Percentiles rank a stretch among this genome's conserved stretches.
phyloP scores from a whole-genome alignment of 2,888 invertebrate species.

The Ligdia adustata region DNA sequence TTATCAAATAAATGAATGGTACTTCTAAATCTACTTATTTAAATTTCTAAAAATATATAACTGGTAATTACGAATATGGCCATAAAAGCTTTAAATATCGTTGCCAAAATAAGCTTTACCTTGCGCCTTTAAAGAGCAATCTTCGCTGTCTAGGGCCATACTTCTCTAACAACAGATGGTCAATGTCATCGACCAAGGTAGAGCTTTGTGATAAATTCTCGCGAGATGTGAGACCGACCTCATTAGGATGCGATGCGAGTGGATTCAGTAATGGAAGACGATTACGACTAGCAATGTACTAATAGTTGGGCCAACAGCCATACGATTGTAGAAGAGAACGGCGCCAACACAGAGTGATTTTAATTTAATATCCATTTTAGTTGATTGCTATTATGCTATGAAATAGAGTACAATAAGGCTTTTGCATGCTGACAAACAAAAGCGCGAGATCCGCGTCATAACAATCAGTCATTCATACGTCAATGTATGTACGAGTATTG shows the following conservation, averaged over 20 bases:
- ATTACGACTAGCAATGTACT: slow-evolving; percentile 54
- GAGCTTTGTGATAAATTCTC: slow-evolving; percentile 41
- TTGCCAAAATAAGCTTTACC: neutral
- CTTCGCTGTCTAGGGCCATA: neutral
- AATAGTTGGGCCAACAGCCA: slow-evolving; percentile 54
- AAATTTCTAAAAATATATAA: too few species aligned
- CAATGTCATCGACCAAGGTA: slow-evolving; percentile 26
- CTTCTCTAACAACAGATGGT: slow-evolving; percentile 17
- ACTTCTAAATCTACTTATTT: slow-evolving; percentile 4
- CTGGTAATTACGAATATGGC: too few species aligned
- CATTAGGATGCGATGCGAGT: slow-evolving; percentile 57
- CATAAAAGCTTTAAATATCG: neutral
- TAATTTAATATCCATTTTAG: too few species aligned
- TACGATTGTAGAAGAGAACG: slow-evolving; percentile 53
- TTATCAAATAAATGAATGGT: slow-evolving; percentile 16
- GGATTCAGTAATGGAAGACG: slow-evolving; percentile 50
- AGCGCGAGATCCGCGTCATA: slow-evolving; percentile 20
- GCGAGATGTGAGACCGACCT: slow-evolving; percentile 37
- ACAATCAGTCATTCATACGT: slow-evolving; percentile 30
- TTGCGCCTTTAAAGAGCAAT: neutral
- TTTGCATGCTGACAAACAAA: slow-evolving; percentile 22
- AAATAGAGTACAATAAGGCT: slow-evolving; percentile 13
- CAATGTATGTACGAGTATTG: slow-evolving; percentile 2
- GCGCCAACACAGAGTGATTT: slow-evolving; percentile 43
- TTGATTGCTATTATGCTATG: too few species aligned